Percentiles rank a stretch among this genome's conserved stretches.
These are phyloP conservation scores for Ammodytes marinus DNA, from an alignment of 2,113 vertebrate genomes.

Conservation along the genomic window DNA sequence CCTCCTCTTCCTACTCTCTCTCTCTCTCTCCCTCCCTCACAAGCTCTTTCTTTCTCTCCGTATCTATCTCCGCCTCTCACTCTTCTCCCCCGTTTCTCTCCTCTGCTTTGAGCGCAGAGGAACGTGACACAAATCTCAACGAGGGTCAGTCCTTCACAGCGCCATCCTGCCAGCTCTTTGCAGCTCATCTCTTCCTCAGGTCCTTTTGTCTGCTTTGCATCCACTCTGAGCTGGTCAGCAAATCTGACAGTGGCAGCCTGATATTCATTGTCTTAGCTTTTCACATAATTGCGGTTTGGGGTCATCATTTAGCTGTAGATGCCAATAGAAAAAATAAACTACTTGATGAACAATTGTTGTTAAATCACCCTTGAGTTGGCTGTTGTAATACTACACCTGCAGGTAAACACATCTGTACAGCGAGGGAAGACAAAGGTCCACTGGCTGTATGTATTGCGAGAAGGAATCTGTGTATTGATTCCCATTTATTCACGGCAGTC, in stretches of 20 bases:
- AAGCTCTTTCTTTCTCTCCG: not conserved
- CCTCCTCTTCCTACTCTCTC: conserved; percentile 13
- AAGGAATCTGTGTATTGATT: conserved; percentile 31
- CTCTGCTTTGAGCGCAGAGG: conserved; percentile 54
- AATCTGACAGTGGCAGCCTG: not conserved
- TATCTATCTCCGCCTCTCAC: not conserved
- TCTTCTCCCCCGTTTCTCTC: conserved; percentile 21
- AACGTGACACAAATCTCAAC: conserved; percentile 71
- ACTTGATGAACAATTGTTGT: not conserved
- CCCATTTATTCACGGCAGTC: conserved; percentile 31
- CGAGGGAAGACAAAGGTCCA: not conserved
- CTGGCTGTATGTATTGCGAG: not conserved
- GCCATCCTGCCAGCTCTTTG: conserved; percentile 7
- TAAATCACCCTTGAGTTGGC: conserved; percentile 6
- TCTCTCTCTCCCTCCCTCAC: not conserved
- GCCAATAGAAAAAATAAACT: not conserved
- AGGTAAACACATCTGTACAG: conserved; percentile 28
- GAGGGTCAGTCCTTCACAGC: conserved; percentile 35
- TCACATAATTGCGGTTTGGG: not conserved
- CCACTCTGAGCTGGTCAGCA: conserved; percentile 9
- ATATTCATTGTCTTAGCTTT: not conserved
- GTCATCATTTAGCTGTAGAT: not conserved
- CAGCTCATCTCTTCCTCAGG: conserved; percentile 18
- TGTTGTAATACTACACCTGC: not conserved
- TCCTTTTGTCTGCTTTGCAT: conserved; percentile 19